These are phyloP conservation scores for Cheilosia variabilis DNA, from an alignment of 2,888 invertebrate species.

Conservation along the genomic window DNA sequence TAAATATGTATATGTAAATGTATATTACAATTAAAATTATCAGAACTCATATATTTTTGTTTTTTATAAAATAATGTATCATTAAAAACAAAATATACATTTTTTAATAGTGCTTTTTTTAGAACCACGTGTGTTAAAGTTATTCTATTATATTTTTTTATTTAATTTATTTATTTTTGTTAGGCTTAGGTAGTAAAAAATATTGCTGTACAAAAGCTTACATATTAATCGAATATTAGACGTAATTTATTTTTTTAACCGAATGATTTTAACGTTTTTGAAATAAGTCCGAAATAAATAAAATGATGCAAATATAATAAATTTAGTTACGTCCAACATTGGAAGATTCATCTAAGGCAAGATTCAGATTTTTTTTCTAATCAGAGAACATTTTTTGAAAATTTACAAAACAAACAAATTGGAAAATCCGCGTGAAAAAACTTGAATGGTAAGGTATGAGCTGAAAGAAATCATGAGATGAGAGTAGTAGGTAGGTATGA, in stretches of 20 bases:
- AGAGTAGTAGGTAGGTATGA: slow-evolving; percentile 14
- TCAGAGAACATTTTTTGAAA: slow-evolving; percentile 23
- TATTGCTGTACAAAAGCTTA: slow-evolving; percentile 74
- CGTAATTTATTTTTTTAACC: slow-evolving; percentile 42
- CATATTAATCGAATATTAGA: slow-evolving; percentile 51
- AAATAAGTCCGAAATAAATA: slow-evolving; percentile 46
- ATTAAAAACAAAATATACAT: slow-evolving; percentile 57
- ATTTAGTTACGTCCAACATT: slow-evolving; percentile 54
- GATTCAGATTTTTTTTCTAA: slow-evolving; percentile 44
- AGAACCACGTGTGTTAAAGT: slow-evolving; percentile 60
- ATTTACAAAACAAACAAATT: slow-evolving; percentile 53
- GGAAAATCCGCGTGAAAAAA: neutral
- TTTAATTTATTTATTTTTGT: slow-evolving; percentile 53
- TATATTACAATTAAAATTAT: slow-evolving; percentile 70
- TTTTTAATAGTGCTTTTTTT: slow-evolving; percentile 55
- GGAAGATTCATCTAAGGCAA: slow-evolving; percentile 68
- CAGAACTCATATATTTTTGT: slow-evolving; percentile 48
- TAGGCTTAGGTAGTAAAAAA: slow-evolving; percentile 69
- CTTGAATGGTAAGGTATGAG: slow-evolving; percentile 34
- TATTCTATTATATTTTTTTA: slow-evolving; percentile 49
- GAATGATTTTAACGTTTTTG: slow-evolving; percentile 29
- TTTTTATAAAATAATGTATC: slow-evolving; percentile 31
- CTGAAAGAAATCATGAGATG: slow-evolving; percentile 54
- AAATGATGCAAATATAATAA: slow-evolving; percentile 31
- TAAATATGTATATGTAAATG: slow-evolving; percentile 66